Percentiles rank a stretch among this genome's conserved stretches.
Conservation (phyloP, 2,888 invertebrate species). For the Metopia argyrocephala region DNA sequence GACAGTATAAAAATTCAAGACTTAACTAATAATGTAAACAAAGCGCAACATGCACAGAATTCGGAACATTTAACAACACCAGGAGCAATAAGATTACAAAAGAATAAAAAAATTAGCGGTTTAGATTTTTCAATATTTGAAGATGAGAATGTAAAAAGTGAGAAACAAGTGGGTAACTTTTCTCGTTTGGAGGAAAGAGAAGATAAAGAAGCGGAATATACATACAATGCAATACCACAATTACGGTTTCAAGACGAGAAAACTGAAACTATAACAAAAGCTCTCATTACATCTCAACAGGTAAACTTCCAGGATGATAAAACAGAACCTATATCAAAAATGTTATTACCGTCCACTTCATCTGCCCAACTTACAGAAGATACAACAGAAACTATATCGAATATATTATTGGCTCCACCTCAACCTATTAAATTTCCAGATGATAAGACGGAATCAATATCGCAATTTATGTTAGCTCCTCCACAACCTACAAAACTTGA, state of each 20-base stretch:
- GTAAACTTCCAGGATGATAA: conserved; percentile 72
- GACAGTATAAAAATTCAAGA: conserved; percentile 2
- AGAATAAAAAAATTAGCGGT: background rate
- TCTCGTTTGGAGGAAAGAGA: conserved; percentile 72
- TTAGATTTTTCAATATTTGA: conserved; percentile 68
- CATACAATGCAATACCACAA: conserved; percentile 64
- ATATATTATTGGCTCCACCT: conserved; percentile 41
- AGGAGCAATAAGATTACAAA: conserved; percentile 62
- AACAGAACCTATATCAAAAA: conserved; percentile 73
- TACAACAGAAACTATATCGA: conserved; percentile 66
- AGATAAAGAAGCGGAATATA: conserved; percentile 68
- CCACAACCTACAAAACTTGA: conserved; percentile 34
- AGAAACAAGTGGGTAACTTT: conserved; percentile 70
- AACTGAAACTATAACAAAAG: conserved; percentile 73
- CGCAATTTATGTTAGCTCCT: conserved; percentile 44
- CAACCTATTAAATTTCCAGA: conserved; percentile 57
- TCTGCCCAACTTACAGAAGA: conserved; percentile 65
- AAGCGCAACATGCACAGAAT: background rate
- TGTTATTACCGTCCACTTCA: conserved; percentile 63
- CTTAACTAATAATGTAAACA: background rate
- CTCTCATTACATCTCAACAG: conserved; percentile 63
- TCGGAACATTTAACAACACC: conserved; percentile 63
- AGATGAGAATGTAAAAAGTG: conserved; percentile 65
- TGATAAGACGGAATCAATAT: conserved; percentile 66
- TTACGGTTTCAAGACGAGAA: conserved; percentile 74